Percentiles rank a stretch among this genome's conserved stretches.
Conservation (phyloP, 2,888 invertebrate species). For the Tipula confusa region DNA sequence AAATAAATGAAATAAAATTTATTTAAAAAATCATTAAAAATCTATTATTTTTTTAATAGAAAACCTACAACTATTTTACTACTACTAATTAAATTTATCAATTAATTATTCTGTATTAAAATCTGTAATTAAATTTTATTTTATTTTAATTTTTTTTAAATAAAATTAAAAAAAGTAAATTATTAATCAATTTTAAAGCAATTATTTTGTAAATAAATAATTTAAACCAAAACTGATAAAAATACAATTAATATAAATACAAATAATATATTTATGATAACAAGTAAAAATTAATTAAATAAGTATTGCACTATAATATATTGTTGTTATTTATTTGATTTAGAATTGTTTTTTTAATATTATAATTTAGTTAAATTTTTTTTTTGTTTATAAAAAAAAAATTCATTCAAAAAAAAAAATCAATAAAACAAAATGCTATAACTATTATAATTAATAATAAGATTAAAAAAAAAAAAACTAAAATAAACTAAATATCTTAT, state of each 20-base stretch:
- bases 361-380: not conserved
- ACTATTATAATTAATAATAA: not conserved
- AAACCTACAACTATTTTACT: no score
- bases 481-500: not conserved
- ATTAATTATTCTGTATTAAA: no score
- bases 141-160: constrained; percentile 26
- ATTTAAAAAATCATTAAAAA: not conserved
- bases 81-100: no score
- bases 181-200: constrained; percentile 33
- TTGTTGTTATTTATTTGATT: constrained; percentile 26
- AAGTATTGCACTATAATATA: constrained; percentile 36
- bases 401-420: not conserved
- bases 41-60: no score
- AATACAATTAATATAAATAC: constrained; percentile 35
- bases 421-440: not conserved
- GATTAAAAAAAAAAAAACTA: not conserved
- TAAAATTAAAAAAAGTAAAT: no score
- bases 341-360: not conserved
- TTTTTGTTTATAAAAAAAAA: not conserved
- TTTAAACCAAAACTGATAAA: constrained; percentile 35
- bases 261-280: constrained; percentile 36
- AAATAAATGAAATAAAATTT: not conserved
- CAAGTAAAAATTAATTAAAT: constrained; percentile 38
- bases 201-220: constrained; percentile 38
- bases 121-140: not conserved